Conservation (phyloP, 2,888 invertebrate species). For the Melinaea marsaeus region DNA sequence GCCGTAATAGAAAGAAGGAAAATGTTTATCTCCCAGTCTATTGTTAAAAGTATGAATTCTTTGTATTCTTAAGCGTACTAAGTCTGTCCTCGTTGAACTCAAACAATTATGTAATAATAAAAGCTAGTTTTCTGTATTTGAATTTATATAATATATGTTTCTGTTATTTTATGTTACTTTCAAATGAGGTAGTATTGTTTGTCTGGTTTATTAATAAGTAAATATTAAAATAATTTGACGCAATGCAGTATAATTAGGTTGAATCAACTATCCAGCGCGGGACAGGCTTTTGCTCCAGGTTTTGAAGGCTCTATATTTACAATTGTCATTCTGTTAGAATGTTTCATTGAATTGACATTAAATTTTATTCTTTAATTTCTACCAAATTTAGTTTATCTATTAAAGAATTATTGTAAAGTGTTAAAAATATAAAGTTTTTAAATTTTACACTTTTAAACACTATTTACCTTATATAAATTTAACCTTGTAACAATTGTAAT, state of each 20-base stretch:
- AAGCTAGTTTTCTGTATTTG: not conserved
- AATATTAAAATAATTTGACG: conserved; percentile 13
- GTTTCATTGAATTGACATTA: no score
- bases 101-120: conserved; percentile 3
- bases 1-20: not conserved
- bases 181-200: not conserved
- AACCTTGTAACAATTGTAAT: no score
- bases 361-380: no score
- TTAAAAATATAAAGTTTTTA: no score
- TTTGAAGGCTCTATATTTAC: not conserved
- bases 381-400: no score
- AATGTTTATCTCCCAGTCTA: not conserved
- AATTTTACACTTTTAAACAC: no score
- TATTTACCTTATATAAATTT: no score
- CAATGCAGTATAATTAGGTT: conserved; percentile 11
- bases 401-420: no score
- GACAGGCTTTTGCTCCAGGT: not conserved
- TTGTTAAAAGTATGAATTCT: not conserved
- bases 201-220: conserved; percentile 11
- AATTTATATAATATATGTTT: not conserved
- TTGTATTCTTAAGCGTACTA: conserved; percentile 1
- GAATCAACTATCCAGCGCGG: not conserved
- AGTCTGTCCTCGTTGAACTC: not conserved
- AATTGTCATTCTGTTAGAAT: no score
- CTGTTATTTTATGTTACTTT: not conserved